These are phyloP conservation scores for Brenthis ino DNA, from an alignment of 2,888 invertebrate genomes.

Conservation along the genomic window DNA sequence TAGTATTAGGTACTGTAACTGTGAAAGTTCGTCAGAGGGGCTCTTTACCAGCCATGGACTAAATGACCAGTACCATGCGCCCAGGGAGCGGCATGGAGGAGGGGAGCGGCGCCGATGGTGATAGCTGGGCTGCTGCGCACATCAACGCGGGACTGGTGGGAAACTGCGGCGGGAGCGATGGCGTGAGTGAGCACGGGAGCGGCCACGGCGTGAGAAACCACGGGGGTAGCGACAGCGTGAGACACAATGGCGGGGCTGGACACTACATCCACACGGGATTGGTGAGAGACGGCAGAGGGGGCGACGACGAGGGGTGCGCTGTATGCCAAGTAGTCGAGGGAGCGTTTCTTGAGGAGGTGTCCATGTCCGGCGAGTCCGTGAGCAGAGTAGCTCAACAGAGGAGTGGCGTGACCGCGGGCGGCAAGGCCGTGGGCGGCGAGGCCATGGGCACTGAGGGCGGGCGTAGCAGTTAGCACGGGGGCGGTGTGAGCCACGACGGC, in stretches of 20 bases:
- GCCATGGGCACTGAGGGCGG: slow-evolving; percentile 41
- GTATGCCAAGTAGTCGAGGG: slow-evolving; percentile 45
- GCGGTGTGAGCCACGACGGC: slow-evolving; percentile 48
- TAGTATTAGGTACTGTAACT: slow-evolving; percentile 6
- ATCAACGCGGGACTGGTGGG: slow-evolving; percentile 65
- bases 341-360: slow-evolving; percentile 49
- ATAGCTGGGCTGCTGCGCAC: slow-evolving; percentile 56
- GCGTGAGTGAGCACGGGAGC: slow-evolving; percentile 44
- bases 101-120: slow-evolving; percentile 44
- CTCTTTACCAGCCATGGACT: slow-evolving; percentile 67
- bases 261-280: slow-evolving; percentile 70
- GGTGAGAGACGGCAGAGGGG: slow-evolving; percentile 75
- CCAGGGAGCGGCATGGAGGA: slow-evolving; percentile 56
- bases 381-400: slow-evolving; percentile 36
- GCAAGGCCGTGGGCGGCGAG: slow-evolving; percentile 25
- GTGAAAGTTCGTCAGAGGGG: slow-evolving; percentile 59
- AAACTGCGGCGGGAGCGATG: slow-evolving; percentile 51
- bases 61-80: slow-evolving; percentile 44
- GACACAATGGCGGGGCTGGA: slow-evolving; percentile 46
- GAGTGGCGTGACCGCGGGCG: slow-evolving; percentile 29
- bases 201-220: slow-evolving; percentile 48
- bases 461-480: slow-evolving; percentile 51
- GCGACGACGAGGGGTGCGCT: slow-evolving; percentile 58
- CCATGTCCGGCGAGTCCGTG: slow-evolving; percentile 51
- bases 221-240: slow-evolving; percentile 49